Conservation (phyloP, 2,888 invertebrate genomes). For the Macaria liturata region DNA sequence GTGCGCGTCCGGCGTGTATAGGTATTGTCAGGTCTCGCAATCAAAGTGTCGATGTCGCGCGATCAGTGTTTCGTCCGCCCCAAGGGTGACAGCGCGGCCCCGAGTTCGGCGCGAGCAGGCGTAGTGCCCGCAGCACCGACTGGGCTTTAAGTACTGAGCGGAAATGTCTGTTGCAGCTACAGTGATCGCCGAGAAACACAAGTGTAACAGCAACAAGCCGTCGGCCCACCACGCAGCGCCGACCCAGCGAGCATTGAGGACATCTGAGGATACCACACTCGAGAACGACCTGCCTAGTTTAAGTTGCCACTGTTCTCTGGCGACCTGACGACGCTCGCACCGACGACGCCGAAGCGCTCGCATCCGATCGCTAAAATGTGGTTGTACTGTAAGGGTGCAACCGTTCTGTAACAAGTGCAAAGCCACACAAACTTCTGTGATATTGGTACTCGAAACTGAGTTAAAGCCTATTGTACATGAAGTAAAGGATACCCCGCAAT, state of each 20-base stretch:
- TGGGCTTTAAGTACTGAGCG: constrained; percentile 35
- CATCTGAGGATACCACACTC: constrained; percentile 87
- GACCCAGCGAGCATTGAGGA: constrained; percentile 95
- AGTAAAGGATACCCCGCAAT: constrained; percentile 59
- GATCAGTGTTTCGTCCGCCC: too few relatives aligned
- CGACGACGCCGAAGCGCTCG: constrained; percentile 39
- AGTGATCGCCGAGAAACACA: constrained; percentile 58
- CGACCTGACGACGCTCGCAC: constrained; percentile 59
- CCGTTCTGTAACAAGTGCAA: constrained; percentile 53
- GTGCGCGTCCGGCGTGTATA: too few relatives aligned
- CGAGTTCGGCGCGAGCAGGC: too few relatives aligned
- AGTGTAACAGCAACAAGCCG: constrained; percentile 63
- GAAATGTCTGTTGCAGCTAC: constrained; percentile 63
- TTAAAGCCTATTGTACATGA: constrained; percentile 76
- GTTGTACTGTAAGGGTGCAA: constrained; percentile 67
- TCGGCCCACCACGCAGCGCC: constrained; percentile 80
- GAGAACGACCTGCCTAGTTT: constrained; percentile 75
- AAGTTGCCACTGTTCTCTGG: constrained; percentile 66
- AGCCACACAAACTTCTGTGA: constrained; percentile 75
- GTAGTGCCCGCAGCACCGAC: too few relatives aligned
- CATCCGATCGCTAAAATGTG: constrained; percentile 72
- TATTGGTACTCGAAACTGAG: constrained; percentile 65
- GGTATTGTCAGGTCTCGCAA: too few relatives aligned
- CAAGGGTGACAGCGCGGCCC: too few relatives aligned
- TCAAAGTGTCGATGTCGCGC: too few relatives aligned